Evolutionary conservation across 2,797 vertebrate genomes (phyloP).

Genomic region (Anguilla marmorata): DNA sequence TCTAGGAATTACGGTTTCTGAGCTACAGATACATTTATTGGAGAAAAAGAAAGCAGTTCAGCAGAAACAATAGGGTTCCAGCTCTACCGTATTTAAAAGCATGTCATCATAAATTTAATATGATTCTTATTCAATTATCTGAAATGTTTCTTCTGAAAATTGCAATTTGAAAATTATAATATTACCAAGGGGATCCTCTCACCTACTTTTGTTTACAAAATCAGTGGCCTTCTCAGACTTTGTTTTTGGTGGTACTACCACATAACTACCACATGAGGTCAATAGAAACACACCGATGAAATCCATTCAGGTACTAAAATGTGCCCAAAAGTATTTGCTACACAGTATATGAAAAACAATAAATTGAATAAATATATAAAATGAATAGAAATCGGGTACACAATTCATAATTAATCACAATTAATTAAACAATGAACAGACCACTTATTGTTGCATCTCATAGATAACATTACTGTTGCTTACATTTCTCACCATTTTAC

Average conservation of each 20-base stretch:
- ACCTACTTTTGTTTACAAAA: neutral
- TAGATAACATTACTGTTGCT: neutral
- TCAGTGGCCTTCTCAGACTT: neutral
- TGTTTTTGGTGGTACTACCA: neutral
- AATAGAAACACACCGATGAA: neutral
- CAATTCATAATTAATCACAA: neutral
- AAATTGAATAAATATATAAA: neutral
- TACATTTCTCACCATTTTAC: neutral
- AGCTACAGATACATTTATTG: no score
- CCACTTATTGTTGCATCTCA: neutral
- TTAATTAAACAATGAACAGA: neutral
- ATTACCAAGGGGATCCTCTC: neutral
- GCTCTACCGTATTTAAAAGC: neutral
- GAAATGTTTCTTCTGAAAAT: neutral
- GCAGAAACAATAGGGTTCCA: no score
- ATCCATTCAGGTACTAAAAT: neutral
- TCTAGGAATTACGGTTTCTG: no score
- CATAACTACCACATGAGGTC: neutral
- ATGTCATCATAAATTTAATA: neutral
- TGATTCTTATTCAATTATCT: neutral
- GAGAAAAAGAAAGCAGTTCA: no score
- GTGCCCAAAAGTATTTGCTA: neutral
- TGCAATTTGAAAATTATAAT: neutral
- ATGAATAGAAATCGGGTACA: neutral
- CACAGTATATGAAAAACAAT: neutral